phyloP scores from a whole-genome alignment of 2,113 vertebrate genomes.

The Periophthalmodon schlosseri region DNA sequence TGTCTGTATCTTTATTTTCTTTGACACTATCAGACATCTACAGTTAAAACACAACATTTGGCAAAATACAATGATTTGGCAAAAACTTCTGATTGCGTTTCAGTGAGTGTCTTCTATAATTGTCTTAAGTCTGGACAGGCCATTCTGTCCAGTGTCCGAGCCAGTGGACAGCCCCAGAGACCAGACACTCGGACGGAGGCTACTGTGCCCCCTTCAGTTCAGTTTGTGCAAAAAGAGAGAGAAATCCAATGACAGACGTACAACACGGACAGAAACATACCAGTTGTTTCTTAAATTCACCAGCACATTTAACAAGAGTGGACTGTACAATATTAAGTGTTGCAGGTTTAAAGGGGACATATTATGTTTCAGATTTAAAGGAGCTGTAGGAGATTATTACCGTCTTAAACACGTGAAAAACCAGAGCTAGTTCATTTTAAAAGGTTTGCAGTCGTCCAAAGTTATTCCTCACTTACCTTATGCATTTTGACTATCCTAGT shows the following conservation, averaged over 20 bases:
- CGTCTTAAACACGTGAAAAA: no score
- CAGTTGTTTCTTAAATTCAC: slow-evolving; percentile 48
- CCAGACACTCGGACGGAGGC: slow-evolving; percentile 28
- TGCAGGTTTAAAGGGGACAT: slow-evolving; percentile 42
- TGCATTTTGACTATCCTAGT: no score
- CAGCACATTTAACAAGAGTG: slow-evolving; percentile 53
- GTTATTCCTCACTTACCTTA: no score
- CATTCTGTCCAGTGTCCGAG: slow-evolving; percentile 16
- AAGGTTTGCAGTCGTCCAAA: no score
- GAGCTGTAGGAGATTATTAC: no score
- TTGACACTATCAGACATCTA: slow-evolving; percentile 78
- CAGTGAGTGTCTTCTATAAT: slow-evolving; percentile 42
- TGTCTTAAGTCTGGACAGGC: slow-evolving; percentile 24
- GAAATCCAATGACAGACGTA: slow-evolving; percentile 26
- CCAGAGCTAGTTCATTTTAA: no score
- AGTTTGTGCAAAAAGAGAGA: slow-evolving; percentile 42
- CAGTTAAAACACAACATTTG: slow-evolving; percentile 76
- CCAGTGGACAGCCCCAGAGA: slow-evolving; percentile 35
- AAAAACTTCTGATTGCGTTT: slow-evolving; percentile 64
- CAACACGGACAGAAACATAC: slow-evolving; percentile 22
- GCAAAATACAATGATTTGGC: slow-evolving; percentile 81
- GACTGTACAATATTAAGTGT: slow-evolving; percentile 62
- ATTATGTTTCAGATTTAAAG: background rate
- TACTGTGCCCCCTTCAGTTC: slow-evolving; percentile 20
- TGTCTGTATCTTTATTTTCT: slow-evolving; percentile 72